phyloP scores from a whole-genome alignment of 2,797 vertebrate genomes.

The Cirrhinus mrigala region DNA sequence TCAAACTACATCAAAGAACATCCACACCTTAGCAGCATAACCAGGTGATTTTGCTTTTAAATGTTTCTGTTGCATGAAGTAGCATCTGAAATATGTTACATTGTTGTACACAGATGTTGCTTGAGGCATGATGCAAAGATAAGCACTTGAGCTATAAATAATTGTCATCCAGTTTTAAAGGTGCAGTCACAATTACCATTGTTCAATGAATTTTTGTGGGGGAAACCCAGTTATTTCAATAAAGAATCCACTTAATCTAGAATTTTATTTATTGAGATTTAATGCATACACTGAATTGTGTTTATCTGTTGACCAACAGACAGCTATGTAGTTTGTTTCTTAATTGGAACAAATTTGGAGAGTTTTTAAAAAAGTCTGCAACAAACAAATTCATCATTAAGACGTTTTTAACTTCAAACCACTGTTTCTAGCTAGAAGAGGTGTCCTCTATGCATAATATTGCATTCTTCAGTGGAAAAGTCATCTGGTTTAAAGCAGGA shows the following conservation, averaged over 20 bases:
- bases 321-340: too few relatives aligned
- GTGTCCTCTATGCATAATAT: too few relatives aligned
- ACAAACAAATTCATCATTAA: too few relatives aligned
- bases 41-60: background rate
- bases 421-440: too few relatives aligned
- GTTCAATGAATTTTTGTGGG: background rate
- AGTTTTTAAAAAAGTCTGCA: too few relatives aligned
- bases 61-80: background rate
- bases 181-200: background rate
- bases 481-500: too few relatives aligned
- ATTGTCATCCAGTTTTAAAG: background rate
- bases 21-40: background rate
- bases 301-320: background rate
- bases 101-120: background rate
- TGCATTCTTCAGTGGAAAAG: too few relatives aligned
- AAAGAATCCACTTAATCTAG: background rate
- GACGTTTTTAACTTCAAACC: too few relatives aligned
- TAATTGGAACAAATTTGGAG: too few relatives aligned
- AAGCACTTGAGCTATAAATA: background rate
- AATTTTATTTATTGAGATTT: background rate
- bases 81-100: background rate
- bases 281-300: background rate
- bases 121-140: constrained; percentile 3
- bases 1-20: constrained; percentile 74
- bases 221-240: background rate